A percentile compares a stretch with the other conserved stretches of the same genome.
phyloP scores from a whole-genome alignment of 2,888 invertebrate species.

The Nowickia ferox region DNA sequence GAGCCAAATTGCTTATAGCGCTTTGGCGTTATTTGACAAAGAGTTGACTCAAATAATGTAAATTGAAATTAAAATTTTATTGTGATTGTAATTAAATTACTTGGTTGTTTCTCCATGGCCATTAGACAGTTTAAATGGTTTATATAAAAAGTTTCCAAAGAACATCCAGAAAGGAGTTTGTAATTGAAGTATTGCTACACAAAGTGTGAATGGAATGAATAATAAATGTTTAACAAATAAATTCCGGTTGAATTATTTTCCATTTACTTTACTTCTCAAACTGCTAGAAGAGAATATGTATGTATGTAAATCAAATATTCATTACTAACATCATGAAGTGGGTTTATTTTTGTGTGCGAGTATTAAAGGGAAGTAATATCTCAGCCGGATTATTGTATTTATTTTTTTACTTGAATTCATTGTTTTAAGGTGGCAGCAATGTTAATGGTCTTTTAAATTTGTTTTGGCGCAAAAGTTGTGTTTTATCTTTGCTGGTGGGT shows the following conservation, averaged over 20 bases:
- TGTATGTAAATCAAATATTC: background rate
- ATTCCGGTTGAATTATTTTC: background rate
- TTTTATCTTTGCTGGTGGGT: background rate
- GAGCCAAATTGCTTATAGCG: too few species aligned
- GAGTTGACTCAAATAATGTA: background rate
- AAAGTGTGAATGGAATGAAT: background rate
- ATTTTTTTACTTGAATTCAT: background rate
- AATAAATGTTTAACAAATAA: constrained; percentile 1
- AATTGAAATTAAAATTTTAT: background rate
- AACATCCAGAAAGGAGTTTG: background rate
- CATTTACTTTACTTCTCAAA: background rate
- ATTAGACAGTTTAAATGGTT: background rate
- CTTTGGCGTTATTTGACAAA: background rate
- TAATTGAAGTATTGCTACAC: background rate
- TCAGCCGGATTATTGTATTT: background rate
- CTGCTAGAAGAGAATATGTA: background rate
- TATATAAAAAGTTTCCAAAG: background rate
- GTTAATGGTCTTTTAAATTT: background rate
- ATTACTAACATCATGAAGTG: background rate
- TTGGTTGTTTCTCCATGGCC: background rate
- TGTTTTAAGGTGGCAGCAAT: background rate
- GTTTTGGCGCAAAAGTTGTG: background rate
- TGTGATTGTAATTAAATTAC: background rate
- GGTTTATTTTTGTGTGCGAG: background rate
- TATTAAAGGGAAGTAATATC: background rate